These are phyloP conservation scores for Latrodectus geometricus DNA, from an alignment of 1,140 invertebrate species.

Conservation along the genomic window DNA sequence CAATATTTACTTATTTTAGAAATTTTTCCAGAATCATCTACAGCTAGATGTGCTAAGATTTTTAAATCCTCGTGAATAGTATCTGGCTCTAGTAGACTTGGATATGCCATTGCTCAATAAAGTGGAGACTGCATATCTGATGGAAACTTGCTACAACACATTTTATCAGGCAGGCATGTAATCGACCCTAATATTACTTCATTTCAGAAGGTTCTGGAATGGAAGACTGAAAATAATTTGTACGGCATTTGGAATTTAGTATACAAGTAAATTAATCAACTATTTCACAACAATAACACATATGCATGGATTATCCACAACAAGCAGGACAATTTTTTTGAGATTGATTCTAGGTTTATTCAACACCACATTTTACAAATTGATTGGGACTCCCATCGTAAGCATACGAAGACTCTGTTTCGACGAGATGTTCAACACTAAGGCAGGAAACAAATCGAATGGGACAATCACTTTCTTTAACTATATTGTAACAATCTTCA, in stretches of 20 bases:
- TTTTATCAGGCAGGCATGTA: not conserved
- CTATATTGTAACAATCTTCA: not conserved
- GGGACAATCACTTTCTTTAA: not conserved
- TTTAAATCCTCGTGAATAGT: not conserved
- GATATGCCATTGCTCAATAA: not conserved
- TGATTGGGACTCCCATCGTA: not conserved
- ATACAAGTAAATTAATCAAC: constrained; percentile 16
- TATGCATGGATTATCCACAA: constrained; percentile 17
- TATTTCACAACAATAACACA: constrained; percentile 13
- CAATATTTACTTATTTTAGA: constrained; percentile 21
- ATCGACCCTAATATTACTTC: constrained; percentile 4
- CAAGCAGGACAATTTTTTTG: constrained; percentile 1
- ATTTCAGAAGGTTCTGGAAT: not conserved
- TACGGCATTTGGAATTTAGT: constrained; percentile 17
- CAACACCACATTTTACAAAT: not conserved
- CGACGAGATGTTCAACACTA: not conserved
- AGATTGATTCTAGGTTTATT: not conserved
- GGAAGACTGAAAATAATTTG: not conserved
- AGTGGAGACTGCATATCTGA: not conserved
- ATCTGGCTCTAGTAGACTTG: not conserved
- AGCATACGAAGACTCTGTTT: not conserved
- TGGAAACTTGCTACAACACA: not conserved
- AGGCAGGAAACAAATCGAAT: not conserved
- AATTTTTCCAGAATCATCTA: constrained; percentile 20
- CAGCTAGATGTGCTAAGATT: constrained; percentile 18